Base-by-base conservation (phyloP, 2,888 invertebrate species). In the Rotaria socialis region DNA sequence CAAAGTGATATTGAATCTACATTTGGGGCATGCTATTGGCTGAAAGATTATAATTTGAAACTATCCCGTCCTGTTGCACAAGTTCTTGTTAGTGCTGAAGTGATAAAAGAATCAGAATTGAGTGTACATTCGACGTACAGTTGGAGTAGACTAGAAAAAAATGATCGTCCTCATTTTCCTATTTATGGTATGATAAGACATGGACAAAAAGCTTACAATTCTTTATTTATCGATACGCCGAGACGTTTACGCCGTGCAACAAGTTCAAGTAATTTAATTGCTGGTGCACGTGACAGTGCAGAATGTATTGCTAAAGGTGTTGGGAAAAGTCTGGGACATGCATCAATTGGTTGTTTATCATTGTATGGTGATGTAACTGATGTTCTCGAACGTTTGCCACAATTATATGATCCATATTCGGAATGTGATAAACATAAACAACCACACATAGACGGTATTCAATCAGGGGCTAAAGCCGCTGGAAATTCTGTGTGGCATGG, bases 41-140 rank as follows among this genome's bases (percentile, higher is more conserved):
- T 80, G n/a, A 43, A 43, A 47, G 80, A 80, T 47, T 80, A 80
- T 47, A n/a, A 80, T 80, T 14, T 80, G 14, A 24, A 47, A 43
- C 24, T 80, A 22, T 80, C 80, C 14, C 80, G 43, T 80, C 80
- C 80, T n/a, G 80, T 80, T n/a, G 80, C 80, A 47, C 80, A 80
- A 80, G 80, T 80, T n/a, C 80, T 80, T 43, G n/a, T 47, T 11
- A 41, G n/a, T 22, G 80, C 47, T 80, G 80, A 47, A 47, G 24
- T 6, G 5, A 80, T 80, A n/a, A 16, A 80, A 22, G 80, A 80
- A 80, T 80, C 80, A 43, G 24, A 80, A 24, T 47, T 80, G 6
- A 80, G 24, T 47, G 4, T n/a, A 24, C 47, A 80, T 47, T 47
- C 43, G 19, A 80, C 80, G 8, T 47, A 47, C n/a, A 14, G 3